A percentile compares a stretch with the other conserved stretches of the same genome.
phyloP scores from a whole-genome alignment of 2,113 vertebrate species.

The Pygathrix nemaeus region DNA sequence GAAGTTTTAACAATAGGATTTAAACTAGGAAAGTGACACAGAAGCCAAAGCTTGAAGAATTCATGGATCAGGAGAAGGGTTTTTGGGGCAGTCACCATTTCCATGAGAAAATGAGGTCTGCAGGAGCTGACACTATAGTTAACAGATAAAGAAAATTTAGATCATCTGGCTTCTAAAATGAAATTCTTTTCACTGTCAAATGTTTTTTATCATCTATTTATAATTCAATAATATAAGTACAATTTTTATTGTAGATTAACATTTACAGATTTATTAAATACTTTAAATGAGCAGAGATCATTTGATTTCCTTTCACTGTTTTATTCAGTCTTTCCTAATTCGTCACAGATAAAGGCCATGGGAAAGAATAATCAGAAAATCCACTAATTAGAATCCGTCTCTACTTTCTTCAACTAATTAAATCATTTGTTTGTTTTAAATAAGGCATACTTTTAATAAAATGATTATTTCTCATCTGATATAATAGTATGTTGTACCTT shows the following conservation, averaged over 20 bases:
- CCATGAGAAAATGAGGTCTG: background rate
- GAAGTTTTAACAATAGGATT: background rate
- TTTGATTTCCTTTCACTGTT: background rate
- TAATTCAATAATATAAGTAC: background rate
- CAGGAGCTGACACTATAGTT: background rate
- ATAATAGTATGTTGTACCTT: background rate
- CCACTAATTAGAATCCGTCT: background rate
- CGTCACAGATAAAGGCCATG: background rate
- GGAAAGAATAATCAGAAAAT: background rate
- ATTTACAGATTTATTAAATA: background rate
- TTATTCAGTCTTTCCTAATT: background rate
- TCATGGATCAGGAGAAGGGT: background rate
- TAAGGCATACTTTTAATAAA: background rate
- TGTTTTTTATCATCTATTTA: background rate
- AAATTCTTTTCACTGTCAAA: background rate
- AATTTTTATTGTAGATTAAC: background rate
- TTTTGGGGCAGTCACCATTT: background rate
- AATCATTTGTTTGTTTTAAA: background rate
- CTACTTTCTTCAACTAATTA: background rate
- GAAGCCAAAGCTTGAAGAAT: conserved; percentile 20
- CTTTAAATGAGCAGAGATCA: background rate
- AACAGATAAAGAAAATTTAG: background rate
- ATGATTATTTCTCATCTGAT: background rate
- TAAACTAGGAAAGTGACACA: background rate
- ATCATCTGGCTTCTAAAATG: background rate